Evolutionary conservation across 2,797 vertebrate genomes (phyloP), one percentile per base, ranked within the genome.

Genomic region (Steatocranus sp.): DNA sequence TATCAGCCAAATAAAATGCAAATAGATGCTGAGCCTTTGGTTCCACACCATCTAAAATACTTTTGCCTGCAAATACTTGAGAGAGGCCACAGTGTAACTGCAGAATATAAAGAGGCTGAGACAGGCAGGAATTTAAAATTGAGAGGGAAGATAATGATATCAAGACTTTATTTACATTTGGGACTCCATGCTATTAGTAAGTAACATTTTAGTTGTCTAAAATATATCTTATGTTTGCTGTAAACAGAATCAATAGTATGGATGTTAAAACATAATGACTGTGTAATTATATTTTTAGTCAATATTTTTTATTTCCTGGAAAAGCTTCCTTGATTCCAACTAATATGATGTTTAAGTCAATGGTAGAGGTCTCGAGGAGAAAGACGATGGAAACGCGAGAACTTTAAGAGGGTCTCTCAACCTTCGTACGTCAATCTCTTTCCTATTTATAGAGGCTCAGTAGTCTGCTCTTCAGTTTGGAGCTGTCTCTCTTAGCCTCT

Each of bases 391-490:
- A 5, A 61, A 76, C 12, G 11, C 79, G 27, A 61, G 46, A 23
- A 51, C 46, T 83, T 56, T 75, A 75, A 63, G 20, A 84, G 30
- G 43, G 18, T 82, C 68, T 84, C 70, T 86, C 51, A 79, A 58
- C 70, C 27, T 36, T 84, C 17, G 43, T 76, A 61, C 0, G 46
- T 87, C 85, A 85, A n/a, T 85, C 79, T 83, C 81, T 78, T 50
- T 76, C 63, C 80, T 87, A 68, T 87, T 91, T 84, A 76, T 88
- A 83, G 79, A 82, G 54, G 48, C 79, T 87, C 78, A 81, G 75
- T 43, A 32, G 76, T 79, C 78, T 84, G 80, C 80, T 86, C 81
- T 25, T 75, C 78, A 66, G 75, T 66, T 78, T 17, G 56, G 61
- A 82, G 68, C 75, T 80, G 51, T 36, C 73, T 75, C 68, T 78